Evolutionary conservation across 1,140 invertebrate species (phyloP).

Genomic region (Psilanteris sp.): DNA sequence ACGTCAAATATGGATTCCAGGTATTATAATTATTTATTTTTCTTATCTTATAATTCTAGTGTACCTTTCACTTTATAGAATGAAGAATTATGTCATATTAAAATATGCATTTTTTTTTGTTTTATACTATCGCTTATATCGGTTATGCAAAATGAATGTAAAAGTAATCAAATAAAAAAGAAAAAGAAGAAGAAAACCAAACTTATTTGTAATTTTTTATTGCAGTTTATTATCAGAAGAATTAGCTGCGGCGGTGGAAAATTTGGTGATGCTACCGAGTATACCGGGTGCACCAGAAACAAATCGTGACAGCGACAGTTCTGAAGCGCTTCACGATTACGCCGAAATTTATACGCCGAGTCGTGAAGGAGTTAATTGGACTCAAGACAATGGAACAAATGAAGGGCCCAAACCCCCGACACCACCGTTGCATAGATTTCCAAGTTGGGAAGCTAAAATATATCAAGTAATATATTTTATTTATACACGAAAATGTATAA

Average conservation of each 20-base stretch:
- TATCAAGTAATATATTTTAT: constrained; percentile 84
- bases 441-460: constrained; percentile 96
- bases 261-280: constrained; percentile 75
- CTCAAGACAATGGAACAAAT: constrained; percentile 75
- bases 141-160: no score
- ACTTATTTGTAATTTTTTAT: neutral
- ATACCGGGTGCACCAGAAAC: constrained; percentile 70
- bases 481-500: no score
- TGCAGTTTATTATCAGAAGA: constrained; percentile 76
- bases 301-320: constrained; percentile 74
- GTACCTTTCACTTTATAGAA: no score
- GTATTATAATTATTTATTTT: constrained; percentile 15
- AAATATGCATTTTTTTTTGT: no score
- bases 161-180: no score
- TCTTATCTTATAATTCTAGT: neutral
- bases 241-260: constrained; percentile 76
- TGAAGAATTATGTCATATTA: no score
- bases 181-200: no score
- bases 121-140: no score
- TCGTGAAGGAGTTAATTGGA: constrained; percentile 82
- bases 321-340: constrained; percentile 91
- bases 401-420: constrained; percentile 86
- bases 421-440: constrained; percentile 92
- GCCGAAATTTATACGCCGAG: constrained; percentile 96
- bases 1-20: constrained; percentile 77